Percentiles rank a stretch among this genome's conserved stretches.
phyloP scores from a whole-genome alignment of 2,113 vertebrate species.

The Psephotus haematonotus region DNA sequence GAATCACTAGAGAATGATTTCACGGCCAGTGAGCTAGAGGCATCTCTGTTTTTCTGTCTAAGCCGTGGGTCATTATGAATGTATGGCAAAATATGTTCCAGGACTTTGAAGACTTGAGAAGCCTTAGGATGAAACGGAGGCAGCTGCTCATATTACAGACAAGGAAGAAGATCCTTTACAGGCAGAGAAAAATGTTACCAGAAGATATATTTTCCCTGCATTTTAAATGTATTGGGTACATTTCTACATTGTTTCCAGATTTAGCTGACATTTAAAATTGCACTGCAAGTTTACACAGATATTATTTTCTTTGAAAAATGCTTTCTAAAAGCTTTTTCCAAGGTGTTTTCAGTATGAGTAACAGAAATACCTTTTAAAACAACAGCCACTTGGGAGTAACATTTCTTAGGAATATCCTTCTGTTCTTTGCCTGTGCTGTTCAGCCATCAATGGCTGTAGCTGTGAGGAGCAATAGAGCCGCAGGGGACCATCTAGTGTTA shows the following conservation, averaged over 20 bases:
- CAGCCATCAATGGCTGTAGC: not conserved
- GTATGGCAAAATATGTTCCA: constrained; percentile 24
- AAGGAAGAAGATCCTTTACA: not conserved
- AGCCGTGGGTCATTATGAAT: constrained; percentile 20
- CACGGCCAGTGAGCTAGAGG: constrained; percentile 24
- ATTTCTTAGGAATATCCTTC: not conserved
- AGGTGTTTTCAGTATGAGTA: not conserved
- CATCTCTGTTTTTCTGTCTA: not conserved
- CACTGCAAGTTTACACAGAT: not conserved
- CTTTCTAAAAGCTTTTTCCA: not conserved
- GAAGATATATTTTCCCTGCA: not conserved
- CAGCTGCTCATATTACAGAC: constrained; percentile 5
- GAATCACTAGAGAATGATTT: constrained; percentile 39
- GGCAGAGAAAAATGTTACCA: not conserved
- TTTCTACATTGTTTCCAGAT: not conserved
- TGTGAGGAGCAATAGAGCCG: not conserved
- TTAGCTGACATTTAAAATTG: constrained; percentile 6
- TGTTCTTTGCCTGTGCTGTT: not conserved
- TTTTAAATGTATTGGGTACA: not conserved
- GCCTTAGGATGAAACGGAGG: not conserved
- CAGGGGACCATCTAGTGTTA: not conserved
- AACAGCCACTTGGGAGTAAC: not conserved
- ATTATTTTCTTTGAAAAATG: constrained; percentile 1
- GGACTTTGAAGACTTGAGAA: constrained; percentile 11
- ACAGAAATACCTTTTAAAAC: not conserved